Percentiles rank a stretch among this genome's conserved stretches.
Conservation (phyloP, 2,797 vertebrate genomes). For the Potorous gilbertii region DNA sequence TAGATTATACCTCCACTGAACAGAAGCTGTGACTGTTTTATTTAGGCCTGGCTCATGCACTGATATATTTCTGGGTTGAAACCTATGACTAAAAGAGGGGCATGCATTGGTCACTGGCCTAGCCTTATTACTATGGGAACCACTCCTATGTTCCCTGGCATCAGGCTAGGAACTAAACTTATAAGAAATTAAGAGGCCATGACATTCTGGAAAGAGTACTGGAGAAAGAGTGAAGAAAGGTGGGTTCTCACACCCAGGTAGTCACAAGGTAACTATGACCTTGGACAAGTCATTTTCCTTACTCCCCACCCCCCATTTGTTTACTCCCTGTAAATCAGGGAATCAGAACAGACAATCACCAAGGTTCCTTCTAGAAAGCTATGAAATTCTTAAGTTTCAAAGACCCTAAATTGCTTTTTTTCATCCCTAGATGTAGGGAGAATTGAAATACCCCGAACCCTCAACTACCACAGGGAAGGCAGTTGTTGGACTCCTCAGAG, state of each 20-base stretch:
- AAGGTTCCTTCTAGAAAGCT: background rate
- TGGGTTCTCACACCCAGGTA: background rate
- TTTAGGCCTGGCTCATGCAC: background rate
- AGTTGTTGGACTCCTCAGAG: background rate
- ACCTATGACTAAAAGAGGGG: background rate
- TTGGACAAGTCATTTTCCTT: background rate
- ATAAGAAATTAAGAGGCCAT: background rate
- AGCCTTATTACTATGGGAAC: background rate
- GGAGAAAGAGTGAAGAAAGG: background rate
- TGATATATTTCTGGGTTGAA: background rate
- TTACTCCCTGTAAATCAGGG: background rate
- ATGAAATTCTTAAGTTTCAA: background rate
- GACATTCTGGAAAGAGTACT: background rate
- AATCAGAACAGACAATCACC: background rate
- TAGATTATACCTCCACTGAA: background rate
- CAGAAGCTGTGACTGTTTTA: background rate
- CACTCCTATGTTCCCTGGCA: background rate
- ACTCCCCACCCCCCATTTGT: background rate
- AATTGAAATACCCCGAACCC: background rate
- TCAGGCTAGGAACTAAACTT: background rate
- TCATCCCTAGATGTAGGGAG: background rate
- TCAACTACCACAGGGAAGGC: background rate
- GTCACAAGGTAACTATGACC: background rate
- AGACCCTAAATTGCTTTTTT: conserved; percentile 16
- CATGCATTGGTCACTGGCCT: background rate